phyloP scores from a whole-genome alignment of 2,888 invertebrate genomes.

The Achlya flavicornis region DNA sequence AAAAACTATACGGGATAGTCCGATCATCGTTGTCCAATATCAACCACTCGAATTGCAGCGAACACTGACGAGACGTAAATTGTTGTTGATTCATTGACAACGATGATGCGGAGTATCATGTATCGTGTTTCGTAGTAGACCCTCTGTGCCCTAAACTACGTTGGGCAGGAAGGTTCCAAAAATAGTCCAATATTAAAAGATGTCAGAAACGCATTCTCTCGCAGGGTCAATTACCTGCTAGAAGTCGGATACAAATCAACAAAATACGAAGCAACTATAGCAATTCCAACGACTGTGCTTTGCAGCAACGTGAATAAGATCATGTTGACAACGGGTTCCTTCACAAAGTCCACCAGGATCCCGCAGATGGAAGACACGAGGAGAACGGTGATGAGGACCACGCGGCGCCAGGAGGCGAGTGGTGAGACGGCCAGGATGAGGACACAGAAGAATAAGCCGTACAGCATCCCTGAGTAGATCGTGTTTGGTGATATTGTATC shows the following conservation, averaged over 20 bases:
- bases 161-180: too few relatives aligned
- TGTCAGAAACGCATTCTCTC: too few relatives aligned
- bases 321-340: constrained; percentile 48
- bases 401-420: constrained; percentile 78
- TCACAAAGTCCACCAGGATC: constrained; percentile 74
- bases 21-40: too few relatives aligned
- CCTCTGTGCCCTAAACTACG: too few relatives aligned
- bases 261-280: constrained; percentile 54
- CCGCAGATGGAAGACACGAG: constrained; percentile 78
- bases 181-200: too few relatives aligned
- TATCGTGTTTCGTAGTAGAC: too few relatives aligned
- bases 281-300: constrained; percentile 46
- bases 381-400: constrained; percentile 66
- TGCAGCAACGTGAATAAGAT: constrained; percentile 57
- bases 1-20: too few relatives aligned
- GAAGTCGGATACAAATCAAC: constrained; percentile 63
- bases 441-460: constrained; percentile 82
- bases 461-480: constrained; percentile 83
- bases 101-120: too few relatives aligned
- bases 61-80: too few relatives aligned
- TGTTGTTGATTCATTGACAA: too few relatives aligned
- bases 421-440: constrained; percentile 71
- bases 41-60: too few relatives aligned
- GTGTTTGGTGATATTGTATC: constrained; percentile 79
- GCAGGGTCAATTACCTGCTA: constrained; percentile 44